phyloP scores from a whole-genome alignment of 2,113 vertebrate species.

The Sterrhoptilus dennistouni region DNA sequence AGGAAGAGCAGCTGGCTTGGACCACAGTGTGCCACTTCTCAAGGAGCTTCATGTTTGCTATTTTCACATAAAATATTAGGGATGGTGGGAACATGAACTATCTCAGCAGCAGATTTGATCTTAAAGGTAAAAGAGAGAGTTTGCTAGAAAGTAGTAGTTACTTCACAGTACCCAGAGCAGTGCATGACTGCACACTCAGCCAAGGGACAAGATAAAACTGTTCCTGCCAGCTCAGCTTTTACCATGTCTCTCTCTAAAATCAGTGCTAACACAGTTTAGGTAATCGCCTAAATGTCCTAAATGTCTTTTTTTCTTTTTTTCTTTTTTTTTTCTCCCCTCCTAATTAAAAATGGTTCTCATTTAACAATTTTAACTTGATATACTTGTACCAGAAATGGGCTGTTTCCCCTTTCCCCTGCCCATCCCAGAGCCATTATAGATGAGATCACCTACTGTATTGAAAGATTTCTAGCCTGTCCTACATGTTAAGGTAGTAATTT shows the following conservation, averaged over 20 bases:
- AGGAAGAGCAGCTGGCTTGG: neutral
- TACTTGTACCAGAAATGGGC: neutral
- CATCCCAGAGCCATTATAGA: neutral
- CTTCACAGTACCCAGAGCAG: neutral
- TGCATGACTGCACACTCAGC: neutral
- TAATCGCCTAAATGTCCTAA: neutral
- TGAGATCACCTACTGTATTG: neutral
- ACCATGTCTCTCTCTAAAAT: neutral
- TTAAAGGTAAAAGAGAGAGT: neutral
- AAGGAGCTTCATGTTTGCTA: neutral
- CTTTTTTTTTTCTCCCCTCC: neutral
- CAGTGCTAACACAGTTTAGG: neutral
- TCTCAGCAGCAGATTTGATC: neutral
- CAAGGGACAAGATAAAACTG: neutral
- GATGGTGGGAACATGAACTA: neutral
- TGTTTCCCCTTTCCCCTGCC: neutral
- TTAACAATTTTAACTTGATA: neutral
- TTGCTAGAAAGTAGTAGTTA: neutral
- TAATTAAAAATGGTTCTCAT: neutral
- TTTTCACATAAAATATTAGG: neutral
- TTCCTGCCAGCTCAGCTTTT: neutral
- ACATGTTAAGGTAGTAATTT: neutral
- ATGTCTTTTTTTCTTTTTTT: no score
- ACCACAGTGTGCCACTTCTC: neutral
- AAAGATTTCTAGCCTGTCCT: slow-evolving; percentile 3